These are phyloP conservation scores for Colossoma macropomum DNA, from an alignment of 2,113 vertebrate genomes.

Conservation along the genomic window DNA sequence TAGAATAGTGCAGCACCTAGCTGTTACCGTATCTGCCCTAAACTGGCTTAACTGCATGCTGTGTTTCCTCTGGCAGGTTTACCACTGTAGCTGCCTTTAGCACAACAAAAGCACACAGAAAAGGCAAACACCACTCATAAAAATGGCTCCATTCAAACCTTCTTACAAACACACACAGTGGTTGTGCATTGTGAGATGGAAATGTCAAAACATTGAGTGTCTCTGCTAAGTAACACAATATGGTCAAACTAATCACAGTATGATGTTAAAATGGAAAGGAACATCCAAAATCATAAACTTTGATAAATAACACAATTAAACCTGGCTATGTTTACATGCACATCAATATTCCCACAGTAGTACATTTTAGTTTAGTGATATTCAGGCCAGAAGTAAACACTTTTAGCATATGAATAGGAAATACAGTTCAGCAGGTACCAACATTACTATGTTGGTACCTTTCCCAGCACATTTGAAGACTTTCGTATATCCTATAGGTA, in stretches of 20 bases:
- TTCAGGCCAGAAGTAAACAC: too few species aligned
- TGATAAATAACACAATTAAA: background rate
- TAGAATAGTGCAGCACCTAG: background rate
- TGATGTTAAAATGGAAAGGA: background rate
- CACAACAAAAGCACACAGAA: constrained; percentile 2
- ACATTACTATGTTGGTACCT: background rate
- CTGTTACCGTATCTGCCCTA: background rate
- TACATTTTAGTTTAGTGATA: background rate
- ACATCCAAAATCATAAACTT: background rate
- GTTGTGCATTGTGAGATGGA: background rate
- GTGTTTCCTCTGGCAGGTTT: background rate
- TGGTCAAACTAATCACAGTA: constrained; percentile 1
- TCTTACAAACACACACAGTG: constrained; percentile 8
- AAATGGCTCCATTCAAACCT: constrained; percentile 3
- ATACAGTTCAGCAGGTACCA: too few species aligned
- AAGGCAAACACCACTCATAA: background rate
- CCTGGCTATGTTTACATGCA: constrained; percentile 24
- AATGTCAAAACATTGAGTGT: background rate
- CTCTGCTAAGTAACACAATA: background rate
- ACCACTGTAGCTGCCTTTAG: background rate
- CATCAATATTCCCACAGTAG: background rate
- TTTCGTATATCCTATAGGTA: too few species aligned
- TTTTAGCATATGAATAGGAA: background rate
- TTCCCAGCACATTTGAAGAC: background rate
- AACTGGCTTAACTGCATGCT: background rate